Conservation (phyloP, 2,888 invertebrate genomes). For the Busseola fusca region DNA sequence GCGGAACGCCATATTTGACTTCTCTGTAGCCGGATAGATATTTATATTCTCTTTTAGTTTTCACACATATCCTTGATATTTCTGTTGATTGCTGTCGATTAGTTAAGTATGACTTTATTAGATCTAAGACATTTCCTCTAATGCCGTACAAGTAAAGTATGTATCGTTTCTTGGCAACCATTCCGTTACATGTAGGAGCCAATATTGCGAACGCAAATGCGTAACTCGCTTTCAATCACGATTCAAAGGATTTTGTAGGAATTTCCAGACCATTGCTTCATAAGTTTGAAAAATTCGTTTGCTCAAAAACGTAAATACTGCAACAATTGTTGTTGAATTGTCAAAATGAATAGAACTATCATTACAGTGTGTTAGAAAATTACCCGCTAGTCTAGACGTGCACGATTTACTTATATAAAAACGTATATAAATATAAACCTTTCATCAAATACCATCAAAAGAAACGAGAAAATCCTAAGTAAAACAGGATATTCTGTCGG, state of each 20-base stretch:
- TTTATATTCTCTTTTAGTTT: too few relatives aligned
- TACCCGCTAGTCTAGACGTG: background rate
- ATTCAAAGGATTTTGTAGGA: background rate
- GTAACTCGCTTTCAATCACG: background rate
- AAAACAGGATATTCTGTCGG: constrained; percentile 12
- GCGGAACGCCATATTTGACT: too few relatives aligned
- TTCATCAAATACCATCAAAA: constrained; percentile 10
- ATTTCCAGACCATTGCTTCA: background rate
- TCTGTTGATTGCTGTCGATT: too few relatives aligned
- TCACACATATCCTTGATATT: too few relatives aligned
- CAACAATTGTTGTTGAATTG: background rate
- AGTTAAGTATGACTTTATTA: too few relatives aligned
- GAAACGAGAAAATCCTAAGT: constrained; percentile 13
- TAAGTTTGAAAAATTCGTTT: background rate
- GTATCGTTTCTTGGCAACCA: background rate
- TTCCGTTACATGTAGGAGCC: background rate
- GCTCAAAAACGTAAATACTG: background rate
- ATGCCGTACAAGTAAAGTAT: too few relatives aligned
- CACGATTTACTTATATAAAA: background rate
- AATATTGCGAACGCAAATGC: background rate
- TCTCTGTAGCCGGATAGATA: too few relatives aligned
- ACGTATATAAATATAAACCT: constrained; percentile 1
- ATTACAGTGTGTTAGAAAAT: background rate
- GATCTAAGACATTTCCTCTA: too few relatives aligned
- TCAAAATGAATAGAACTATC: background rate